Evolutionary conservation across 2,888 invertebrate species (phyloP).

Genomic region (Apodemia hepburni): DNA sequence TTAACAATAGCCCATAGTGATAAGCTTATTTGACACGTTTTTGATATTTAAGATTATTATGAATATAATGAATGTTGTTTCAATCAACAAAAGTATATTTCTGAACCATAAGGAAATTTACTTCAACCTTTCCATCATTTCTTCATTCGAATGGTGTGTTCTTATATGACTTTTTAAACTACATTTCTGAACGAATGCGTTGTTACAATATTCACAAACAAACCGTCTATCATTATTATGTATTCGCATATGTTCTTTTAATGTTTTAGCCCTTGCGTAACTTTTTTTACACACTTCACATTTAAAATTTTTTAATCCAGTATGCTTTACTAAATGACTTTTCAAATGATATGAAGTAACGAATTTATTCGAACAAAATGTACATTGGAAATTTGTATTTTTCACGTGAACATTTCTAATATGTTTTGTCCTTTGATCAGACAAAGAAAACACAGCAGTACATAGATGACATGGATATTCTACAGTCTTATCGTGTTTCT

Average conservation of each 20-base stretch:
- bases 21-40: no score
- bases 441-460: conserved; percentile 53
- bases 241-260: conserved; percentile 61
- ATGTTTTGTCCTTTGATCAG: conserved; percentile 58
- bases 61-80: no score
- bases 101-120: neutral
- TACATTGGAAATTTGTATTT: conserved; percentile 51
- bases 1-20: no score
- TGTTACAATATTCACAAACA: conserved; percentile 61
- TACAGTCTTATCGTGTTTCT: conserved; percentile 48
- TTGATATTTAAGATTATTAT: no score
- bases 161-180: conserved; percentile 62
- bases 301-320: conserved; percentile 49
- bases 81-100: no score
- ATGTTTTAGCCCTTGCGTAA: conserved; percentile 52
- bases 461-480: conserved; percentile 63
- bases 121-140: conserved; percentile 30
- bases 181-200: conserved; percentile 64
- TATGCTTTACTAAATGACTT: conserved; percentile 58
- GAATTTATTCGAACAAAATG: conserved; percentile 49
- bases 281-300: conserved; percentile 70
- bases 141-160: conserved; percentile 55
- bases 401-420: conserved; percentile 57
- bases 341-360: conserved; percentile 51
- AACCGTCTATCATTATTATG: conserved; percentile 67